These are phyloP conservation scores for Cynodonichthys magdalenae DNA, from an alignment of 2,797 vertebrate species.

Conservation along the genomic window DNA sequence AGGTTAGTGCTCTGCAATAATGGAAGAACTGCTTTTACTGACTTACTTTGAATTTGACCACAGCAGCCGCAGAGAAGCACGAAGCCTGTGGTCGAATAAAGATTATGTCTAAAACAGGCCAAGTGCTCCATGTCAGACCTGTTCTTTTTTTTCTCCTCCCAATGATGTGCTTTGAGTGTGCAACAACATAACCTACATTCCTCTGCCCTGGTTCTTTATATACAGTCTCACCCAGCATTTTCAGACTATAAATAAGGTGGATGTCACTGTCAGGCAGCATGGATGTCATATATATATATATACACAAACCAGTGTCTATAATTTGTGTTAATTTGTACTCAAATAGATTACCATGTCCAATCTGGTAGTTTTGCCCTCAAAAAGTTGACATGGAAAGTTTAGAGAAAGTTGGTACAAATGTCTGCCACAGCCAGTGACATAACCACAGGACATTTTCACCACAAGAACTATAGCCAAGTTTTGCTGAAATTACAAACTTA, in stretches of 20 bases:
- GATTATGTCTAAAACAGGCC: conserved; percentile 60
- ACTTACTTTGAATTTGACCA: conserved; percentile 49
- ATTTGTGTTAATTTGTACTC: conserved; percentile 6
- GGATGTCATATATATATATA: conserved; percentile 5
- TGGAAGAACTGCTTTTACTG: conserved; percentile 45
- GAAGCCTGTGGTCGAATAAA: conserved; percentile 62
- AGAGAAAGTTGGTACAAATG: neutral
- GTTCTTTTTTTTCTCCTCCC: conserved; percentile 17
- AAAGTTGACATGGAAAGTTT: conserved; percentile 1
- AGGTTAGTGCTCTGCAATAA: conserved; percentile 46
- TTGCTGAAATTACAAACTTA: conserved; percentile 32
- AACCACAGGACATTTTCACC: conserved; percentile 26
- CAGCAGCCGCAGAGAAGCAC: conserved; percentile 48
- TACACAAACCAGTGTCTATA: neutral
- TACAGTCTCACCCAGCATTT: conserved; percentile 6
- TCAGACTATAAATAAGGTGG: neutral
- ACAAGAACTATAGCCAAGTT: conserved; percentile 8
- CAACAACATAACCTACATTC: conserved; percentile 25
- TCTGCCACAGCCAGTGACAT: conserved; percentile 7
- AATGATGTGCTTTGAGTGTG: conserved; percentile 13
- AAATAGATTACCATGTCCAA: neutral
- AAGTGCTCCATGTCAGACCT: conserved; percentile 21
- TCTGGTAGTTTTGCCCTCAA: conserved; percentile 5
- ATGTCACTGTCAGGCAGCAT: conserved; percentile 1
- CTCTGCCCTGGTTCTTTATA: conserved; percentile 7